Evolutionary conservation across 2,888 invertebrate genomes (phyloP).

Genomic region (Amphipoea lucens): DNA sequence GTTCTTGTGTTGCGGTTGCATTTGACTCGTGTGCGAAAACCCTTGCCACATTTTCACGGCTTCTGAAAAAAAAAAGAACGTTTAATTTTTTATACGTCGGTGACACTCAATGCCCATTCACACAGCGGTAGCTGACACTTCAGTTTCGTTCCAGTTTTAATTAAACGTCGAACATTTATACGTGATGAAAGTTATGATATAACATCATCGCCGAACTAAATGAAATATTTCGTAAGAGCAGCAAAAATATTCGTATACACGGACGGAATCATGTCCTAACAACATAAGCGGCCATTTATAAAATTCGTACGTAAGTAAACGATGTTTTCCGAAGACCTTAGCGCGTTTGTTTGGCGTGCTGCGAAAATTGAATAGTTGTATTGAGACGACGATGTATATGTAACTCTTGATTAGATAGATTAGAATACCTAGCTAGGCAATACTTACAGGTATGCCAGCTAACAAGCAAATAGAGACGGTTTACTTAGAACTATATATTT

Average conservation of each 20-base stretch:
- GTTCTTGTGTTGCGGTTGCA: not conserved
- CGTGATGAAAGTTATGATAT: slow-evolving; percentile 12
- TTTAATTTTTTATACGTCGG: slow-evolving; percentile 4
- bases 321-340: slow-evolving; percentile 27
- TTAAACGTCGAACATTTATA: slow-evolving; percentile 35
- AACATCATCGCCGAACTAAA: slow-evolving; percentile 23
- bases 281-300: slow-evolving; percentile 49
- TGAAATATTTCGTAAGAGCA: slow-evolving; percentile 32
- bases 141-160: slow-evolving; percentile 39
- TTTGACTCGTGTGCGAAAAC: not conserved
- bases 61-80: not conserved
- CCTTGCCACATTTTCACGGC: not conserved
- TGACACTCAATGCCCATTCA: slow-evolving; percentile 7
- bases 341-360: slow-evolving; percentile 22
- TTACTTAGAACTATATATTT: not conserved
- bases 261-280: slow-evolving; percentile 53
- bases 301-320: slow-evolving; percentile 50
- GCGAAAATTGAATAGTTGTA: slow-evolving; percentile 38
- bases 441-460: not conserved
- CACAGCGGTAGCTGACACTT: slow-evolving; percentile 11
- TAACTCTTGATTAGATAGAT: slow-evolving; percentile 27
- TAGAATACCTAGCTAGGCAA: not conserved
- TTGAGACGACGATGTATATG: not conserved
- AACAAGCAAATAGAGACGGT: not conserved
- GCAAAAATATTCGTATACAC: slow-evolving; percentile 42